phyloP scores from a whole-genome alignment of 1,140 invertebrate genomes.

The Acyrthosiphon pisum region DNA sequence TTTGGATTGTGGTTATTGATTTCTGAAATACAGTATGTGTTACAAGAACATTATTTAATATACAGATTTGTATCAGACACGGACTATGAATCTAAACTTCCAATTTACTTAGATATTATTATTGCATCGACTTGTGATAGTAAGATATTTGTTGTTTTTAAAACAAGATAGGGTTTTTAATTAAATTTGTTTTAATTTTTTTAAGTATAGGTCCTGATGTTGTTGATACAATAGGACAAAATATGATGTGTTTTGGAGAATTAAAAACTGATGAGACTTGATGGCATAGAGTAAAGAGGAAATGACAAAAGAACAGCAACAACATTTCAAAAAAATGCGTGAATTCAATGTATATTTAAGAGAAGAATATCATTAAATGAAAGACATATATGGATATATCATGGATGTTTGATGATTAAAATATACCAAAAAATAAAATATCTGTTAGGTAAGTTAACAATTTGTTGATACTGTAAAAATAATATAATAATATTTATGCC shows the following conservation, averaged over 20 bases:
- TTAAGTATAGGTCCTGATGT: conserved; percentile 89
- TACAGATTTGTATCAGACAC: conserved; percentile 91
- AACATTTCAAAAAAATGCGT: conserved; percentile 80
- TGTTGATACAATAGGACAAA: conserved; percentile 91
- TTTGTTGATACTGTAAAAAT: not conserved
- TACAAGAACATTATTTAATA: conserved; percentile 79
- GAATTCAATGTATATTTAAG: conserved; percentile 86
- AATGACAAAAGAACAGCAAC: conserved; percentile 76
- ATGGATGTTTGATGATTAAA: conserved; percentile 74
- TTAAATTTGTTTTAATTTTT: conserved; percentile 41
- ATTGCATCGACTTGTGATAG: conserved; percentile 88
- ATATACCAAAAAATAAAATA: conserved; percentile 53
- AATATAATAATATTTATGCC: not conserved
- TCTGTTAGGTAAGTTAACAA: conserved; percentile 60
- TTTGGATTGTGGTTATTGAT: conserved; percentile 82
- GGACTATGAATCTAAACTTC: conserved; percentile 86
- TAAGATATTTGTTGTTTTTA: conserved; percentile 64
- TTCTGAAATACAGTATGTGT: conserved; percentile 84
- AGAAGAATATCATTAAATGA: conserved; percentile 92
- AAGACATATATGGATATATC: conserved; percentile 79
- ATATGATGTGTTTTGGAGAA: conserved; percentile 81
- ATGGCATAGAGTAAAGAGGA: no score
- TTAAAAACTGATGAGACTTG: conserved; percentile 86
- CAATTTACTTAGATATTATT: conserved; percentile 93
- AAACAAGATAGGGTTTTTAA: not conserved